A percentile compares a stretch with the other conserved stretches of the same genome.
Evolutionary conservation across 2,113 vertebrate species (phyloP).

Genomic region (Lontra canadensis): DNA sequence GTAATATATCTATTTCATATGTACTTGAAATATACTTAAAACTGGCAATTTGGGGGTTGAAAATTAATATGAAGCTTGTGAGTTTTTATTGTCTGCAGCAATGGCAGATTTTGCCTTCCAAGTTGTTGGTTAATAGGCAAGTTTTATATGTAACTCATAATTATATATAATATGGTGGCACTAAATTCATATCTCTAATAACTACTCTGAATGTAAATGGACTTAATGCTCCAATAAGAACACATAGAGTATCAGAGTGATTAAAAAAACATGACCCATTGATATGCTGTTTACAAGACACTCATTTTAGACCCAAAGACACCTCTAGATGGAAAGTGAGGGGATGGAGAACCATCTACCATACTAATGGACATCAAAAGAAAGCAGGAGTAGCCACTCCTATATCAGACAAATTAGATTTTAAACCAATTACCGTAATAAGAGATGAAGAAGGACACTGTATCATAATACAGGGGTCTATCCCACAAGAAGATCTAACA

Average conservation of each 20-base stretch:
- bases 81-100: background rate
- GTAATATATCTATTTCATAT: background rate
- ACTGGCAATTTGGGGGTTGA: background rate
- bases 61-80: background rate
- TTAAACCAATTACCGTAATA: background rate
- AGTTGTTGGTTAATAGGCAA: background rate
- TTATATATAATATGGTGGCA: background rate
- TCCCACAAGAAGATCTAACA: background rate
- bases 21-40: background rate
- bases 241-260: background rate
- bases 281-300: background rate
- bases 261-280: background rate
- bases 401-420: background rate
- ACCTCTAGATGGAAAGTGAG: background rate
- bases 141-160: slow-evolving; percentile 19
- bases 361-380: background rate
- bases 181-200: background rate
- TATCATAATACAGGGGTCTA: background rate
- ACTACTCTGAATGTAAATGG: background rate
- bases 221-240: background rate
- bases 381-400: background rate
- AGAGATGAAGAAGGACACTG: background rate
- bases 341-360: background rate
- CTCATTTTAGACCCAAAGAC: background rate
- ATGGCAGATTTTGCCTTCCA: background rate